phyloP scores from a whole-genome alignment of 1,140 invertebrate genomes.

The Drosophila mauritiana region DNA sequence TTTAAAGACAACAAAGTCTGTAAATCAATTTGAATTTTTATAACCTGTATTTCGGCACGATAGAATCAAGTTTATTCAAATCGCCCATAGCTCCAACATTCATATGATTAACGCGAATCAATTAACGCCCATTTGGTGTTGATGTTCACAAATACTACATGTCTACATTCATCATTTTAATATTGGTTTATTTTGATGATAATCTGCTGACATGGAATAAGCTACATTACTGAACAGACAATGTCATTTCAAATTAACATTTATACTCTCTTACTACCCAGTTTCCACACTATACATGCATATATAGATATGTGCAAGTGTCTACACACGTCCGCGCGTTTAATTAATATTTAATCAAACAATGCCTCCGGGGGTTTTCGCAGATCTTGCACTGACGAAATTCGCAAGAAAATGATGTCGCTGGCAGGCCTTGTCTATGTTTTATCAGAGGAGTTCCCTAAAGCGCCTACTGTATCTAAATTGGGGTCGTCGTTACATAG shows the following conservation, averaged over 20 bases:
- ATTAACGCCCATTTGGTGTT: neutral
- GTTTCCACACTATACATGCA: neutral
- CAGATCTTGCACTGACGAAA: constrained; percentile 27
- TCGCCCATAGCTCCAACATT: neutral
- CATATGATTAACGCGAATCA: neutral
- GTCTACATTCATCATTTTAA: neutral
- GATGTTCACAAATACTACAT: neutral
- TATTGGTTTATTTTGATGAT: neutral
- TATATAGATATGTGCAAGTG: constrained; percentile 11
- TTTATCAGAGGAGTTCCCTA: constrained; percentile 14
- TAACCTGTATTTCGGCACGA: neutral
- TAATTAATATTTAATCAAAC: constrained; percentile 22
- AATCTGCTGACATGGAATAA: neutral
- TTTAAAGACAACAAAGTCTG: neutral
- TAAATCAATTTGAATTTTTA: too few relatives aligned
- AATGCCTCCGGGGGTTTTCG: constrained; percentile 15
- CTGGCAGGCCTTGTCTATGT: constrained; percentile 4
- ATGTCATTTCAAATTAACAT: neutral
- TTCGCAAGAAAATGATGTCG: constrained; percentile 18
- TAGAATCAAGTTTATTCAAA: neutral
- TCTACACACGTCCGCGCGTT: constrained; percentile 13
- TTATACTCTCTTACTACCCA: neutral
- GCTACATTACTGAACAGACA: neutral
- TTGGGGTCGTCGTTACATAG: constrained; percentile 2
- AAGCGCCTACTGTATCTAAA: constrained; percentile 12